phyloP scores from a whole-genome alignment of 2,888 invertebrate species.

The Pristionchus maxplancki region DNA sequence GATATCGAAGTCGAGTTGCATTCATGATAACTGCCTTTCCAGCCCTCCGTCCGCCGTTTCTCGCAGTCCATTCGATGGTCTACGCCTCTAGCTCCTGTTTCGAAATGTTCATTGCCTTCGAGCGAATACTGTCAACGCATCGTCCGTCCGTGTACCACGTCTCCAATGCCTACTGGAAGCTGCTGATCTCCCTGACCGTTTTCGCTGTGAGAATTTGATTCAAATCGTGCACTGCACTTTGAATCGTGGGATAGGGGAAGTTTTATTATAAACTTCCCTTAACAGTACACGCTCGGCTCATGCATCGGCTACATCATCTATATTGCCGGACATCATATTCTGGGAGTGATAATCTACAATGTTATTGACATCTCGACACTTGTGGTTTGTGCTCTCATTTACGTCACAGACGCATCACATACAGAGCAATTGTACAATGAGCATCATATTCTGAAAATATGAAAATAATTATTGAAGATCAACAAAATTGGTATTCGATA shows the following conservation, averaged over 20 bases:
- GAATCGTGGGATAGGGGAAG: too few relatives aligned
- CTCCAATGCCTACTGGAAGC: neutral
- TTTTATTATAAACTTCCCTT: neutral
- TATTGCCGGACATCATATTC: neutral
- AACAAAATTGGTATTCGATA: neutral
- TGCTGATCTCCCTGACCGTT: neutral
- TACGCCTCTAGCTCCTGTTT: neutral
- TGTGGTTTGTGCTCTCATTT: neutral
- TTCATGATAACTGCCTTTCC: too few relatives aligned
- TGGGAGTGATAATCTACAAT: neutral
- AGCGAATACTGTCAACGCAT: neutral
- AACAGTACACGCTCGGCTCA: neutral
- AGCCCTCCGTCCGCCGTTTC: neutral
- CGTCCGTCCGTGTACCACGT: neutral
- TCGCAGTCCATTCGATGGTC: conserved; percentile 6
- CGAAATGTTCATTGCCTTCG: conserved; percentile 22
- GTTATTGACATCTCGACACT: neutral
- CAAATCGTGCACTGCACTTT: neutral
- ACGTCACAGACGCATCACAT: too few relatives aligned
- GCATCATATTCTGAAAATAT: too few relatives aligned
- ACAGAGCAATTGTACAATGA: too few relatives aligned
- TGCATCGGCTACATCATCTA: neutral
- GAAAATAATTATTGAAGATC: neutral
- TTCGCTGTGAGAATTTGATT: neutral
- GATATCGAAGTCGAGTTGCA: neutral